A percentile compares a stretch with the other conserved stretches of the same genome.
Conservation (phyloP, 2,888 invertebrate species). For the Ethmia dodecea region DNA sequence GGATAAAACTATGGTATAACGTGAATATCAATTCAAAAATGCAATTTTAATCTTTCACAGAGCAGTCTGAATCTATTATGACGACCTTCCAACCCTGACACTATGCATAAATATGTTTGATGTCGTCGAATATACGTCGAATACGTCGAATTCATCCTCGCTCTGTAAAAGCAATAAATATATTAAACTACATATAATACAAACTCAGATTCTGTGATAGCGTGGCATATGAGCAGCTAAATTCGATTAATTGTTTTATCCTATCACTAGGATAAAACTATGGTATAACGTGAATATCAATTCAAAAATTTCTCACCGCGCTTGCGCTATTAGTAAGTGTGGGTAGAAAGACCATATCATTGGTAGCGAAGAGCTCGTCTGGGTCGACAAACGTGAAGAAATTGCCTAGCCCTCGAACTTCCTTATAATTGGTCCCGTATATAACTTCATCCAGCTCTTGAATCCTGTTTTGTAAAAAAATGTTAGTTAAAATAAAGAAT, state of each 20-base stretch:
- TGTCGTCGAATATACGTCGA: no score
- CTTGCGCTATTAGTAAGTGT: constrained; percentile 26
- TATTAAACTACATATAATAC: no score
- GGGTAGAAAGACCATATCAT: constrained; percentile 37
- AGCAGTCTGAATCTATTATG: constrained; percentile 29
- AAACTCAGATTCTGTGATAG: no score
- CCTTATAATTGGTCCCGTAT: constrained; percentile 16
- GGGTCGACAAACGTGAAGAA: constrained; percentile 36
- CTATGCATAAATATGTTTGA: constrained; percentile 28
- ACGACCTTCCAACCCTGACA: constrained; percentile 46
- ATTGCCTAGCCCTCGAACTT: constrained; percentile 29
- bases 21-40: no score
- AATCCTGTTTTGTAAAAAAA: no score
- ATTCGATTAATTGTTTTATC: no score
- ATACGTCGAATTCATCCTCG: constrained; percentile 21
- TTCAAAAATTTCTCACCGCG: constrained; percentile 22
- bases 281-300: no score
- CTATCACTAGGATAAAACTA: no score
- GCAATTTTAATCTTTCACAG: constrained; percentile 36
- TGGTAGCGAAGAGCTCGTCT: constrained; percentile 44
- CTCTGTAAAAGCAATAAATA: constrained; percentile 16
- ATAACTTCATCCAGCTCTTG: constrained; percentile 18
- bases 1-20: no score
- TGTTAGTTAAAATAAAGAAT: no score
- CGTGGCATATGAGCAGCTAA: no score